A percentile compares a stretch with the other conserved stretches of the same genome.
Evolutionary conservation across 2,113 vertebrate species (phyloP).

Genomic region (Callipepla squamata): DNA sequence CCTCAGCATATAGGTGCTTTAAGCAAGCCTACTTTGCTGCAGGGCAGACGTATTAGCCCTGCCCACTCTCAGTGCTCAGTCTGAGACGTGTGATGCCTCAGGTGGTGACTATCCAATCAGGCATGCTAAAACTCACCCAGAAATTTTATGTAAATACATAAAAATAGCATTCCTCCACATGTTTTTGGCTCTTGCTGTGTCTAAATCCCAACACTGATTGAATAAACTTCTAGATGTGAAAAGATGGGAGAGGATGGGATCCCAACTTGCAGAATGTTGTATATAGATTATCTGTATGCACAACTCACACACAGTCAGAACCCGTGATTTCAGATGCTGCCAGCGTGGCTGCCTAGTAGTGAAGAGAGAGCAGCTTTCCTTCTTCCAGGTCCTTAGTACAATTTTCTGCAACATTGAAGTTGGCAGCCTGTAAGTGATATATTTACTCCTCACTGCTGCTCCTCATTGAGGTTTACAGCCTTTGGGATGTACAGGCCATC

Average conservation of each 20-base stretch:
- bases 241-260: not conserved
- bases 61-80: not conserved
- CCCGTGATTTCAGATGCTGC: not conserved
- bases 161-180: not conserved
- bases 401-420: not conserved
- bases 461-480: not conserved
- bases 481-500: not conserved
- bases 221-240: not conserved
- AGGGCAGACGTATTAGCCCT: not conserved
- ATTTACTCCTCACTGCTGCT: not conserved
- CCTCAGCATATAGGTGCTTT: not conserved
- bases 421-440: not conserved
- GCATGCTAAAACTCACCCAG: not conserved
- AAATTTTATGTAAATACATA: constrained; percentile 2
- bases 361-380: not conserved
- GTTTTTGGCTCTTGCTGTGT: not conserved
- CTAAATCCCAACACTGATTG: not conserved
- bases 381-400: not conserved
- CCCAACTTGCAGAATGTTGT: not conserved
- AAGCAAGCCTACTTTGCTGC: not conserved
- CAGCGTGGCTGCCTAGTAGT: not conserved
- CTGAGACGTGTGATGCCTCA: not conserved
- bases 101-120: not conserved
- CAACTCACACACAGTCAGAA: not conserved
- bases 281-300: not conserved